Conservation (phyloP, 2,888 invertebrate species). For the Chymomyza amoena region DNA sequence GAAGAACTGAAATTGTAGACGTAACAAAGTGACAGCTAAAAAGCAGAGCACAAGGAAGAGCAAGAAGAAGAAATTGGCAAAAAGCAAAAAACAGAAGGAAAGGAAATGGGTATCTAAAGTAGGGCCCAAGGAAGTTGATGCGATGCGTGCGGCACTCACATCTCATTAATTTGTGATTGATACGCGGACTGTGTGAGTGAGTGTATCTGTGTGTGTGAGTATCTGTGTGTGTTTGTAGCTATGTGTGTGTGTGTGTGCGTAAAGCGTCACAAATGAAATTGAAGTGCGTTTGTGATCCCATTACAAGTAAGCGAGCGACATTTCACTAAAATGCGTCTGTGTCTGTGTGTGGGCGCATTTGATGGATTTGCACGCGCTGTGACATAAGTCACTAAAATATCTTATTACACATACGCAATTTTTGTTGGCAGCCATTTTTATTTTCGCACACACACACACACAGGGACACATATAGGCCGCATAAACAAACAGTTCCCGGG, state of each 20-base stretch:
- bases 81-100: slow-evolving; percentile 36
- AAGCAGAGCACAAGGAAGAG: slow-evolving; percentile 19
- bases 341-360: slow-evolving; percentile 56
- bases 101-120: slow-evolving; percentile 40
- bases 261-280: slow-evolving; percentile 74
- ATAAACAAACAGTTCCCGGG: slow-evolving; percentile 57
- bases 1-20: slow-evolving; percentile 34
- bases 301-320: slow-evolving; percentile 68
- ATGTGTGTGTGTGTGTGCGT: slow-evolving; percentile 64
- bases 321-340: slow-evolving; percentile 16
- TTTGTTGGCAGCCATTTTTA: slow-evolving; percentile 20
- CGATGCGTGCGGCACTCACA: slow-evolving; percentile 72
- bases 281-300: slow-evolving; percentile 75
- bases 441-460: slow-evolving; percentile 18
- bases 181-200: slow-evolving; percentile 43
- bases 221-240: slow-evolving; percentile 8
- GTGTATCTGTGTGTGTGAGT: neutral
- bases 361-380: slow-evolving; percentile 76
- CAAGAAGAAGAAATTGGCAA: slow-evolving; percentile 28
- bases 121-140: slow-evolving; percentile 30
- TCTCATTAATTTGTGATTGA: slow-evolving; percentile 78
- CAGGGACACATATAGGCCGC: slow-evolving; percentile 49
- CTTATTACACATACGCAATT: slow-evolving; percentile 65
- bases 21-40: slow-evolving; percentile 12
- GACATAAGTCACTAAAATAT: slow-evolving; percentile 77